Evolutionary conservation across 2,797 vertebrate species (phyloP).

Genomic region (Xenopus petersii): DNA sequence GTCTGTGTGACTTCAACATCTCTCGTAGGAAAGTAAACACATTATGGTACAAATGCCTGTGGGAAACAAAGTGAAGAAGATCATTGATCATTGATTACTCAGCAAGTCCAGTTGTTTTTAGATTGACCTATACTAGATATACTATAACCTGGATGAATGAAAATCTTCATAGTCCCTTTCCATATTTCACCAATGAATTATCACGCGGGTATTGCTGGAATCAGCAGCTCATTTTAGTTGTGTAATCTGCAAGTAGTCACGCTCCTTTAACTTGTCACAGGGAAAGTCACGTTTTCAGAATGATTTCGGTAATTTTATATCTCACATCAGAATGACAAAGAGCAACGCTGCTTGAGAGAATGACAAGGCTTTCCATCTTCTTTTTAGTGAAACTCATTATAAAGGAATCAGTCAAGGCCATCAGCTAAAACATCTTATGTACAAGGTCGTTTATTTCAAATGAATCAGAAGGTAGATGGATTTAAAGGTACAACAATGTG

Average conservation of each 20-base stretch:
- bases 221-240: constrained; percentile 66
- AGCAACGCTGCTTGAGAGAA: constrained; percentile 57
- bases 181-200: constrained; percentile 57
- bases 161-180: too few species aligned
- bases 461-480: constrained; percentile 33
- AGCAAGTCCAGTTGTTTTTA: too few species aligned
- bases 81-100: too few species aligned
- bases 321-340: constrained; percentile 63
- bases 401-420: constrained; percentile 64
- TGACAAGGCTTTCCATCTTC: constrained; percentile 64
- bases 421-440: constrained; percentile 56
- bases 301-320: constrained; percentile 68
- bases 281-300: constrained; percentile 66
- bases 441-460: constrained; percentile 57
- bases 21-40: too few species aligned
- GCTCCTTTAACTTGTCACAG: constrained; percentile 66
- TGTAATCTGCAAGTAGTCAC: constrained; percentile 64
- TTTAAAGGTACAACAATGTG: constrained; percentile 15
- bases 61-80: too few species aligned
- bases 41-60: too few species aligned
- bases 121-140: too few species aligned
- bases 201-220: constrained; percentile 58
- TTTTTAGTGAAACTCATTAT: constrained; percentile 62
- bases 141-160: too few species aligned
- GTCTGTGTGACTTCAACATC: too few species aligned